Evolutionary conservation across 1,140 invertebrate genomes (phyloP).

Genomic region (Drosophila rufa): DNA sequence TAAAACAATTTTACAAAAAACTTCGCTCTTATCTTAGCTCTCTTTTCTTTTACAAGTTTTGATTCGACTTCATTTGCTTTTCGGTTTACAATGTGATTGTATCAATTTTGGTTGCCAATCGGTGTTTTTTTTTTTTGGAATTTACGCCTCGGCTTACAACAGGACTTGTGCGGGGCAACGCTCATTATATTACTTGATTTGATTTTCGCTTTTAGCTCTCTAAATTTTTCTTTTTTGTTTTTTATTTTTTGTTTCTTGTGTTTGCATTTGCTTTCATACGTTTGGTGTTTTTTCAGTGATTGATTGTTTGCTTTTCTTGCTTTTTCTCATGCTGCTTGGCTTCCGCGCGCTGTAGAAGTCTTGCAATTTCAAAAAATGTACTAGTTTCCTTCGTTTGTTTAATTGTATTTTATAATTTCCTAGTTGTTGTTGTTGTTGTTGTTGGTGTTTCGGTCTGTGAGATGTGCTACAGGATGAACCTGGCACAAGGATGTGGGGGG

Average conservation of each 20-base stretch:
- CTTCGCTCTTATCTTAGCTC: conserved; percentile 34
- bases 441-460: conserved; percentile 56
- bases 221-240: conserved; percentile 21
- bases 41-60: conserved; percentile 14
- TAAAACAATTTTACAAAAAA: conserved; percentile 72
- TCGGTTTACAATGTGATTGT: conserved; percentile 56
- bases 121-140: conserved; percentile 15
- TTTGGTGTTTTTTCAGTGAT: conserved; percentile 42
- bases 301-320: conserved; percentile 17
- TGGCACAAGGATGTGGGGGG: conserved; percentile 20
- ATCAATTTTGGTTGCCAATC: conserved; percentile 56
- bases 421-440: conserved; percentile 71
- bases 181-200: conserved; percentile 34
- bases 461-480: conserved; percentile 40
- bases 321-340: conserved; percentile 32
- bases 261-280: conserved; percentile 34
- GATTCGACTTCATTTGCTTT: conserved; percentile 40
- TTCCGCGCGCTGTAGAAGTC: conserved; percentile 64
- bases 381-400: conserved; percentile 70
- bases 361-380: conserved; percentile 73
- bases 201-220: conserved; percentile 38
- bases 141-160: conserved; percentile 34
- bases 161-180: conserved; percentile 48
- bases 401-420: conserved; percentile 78
- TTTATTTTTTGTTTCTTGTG: conserved; percentile 6